Evolutionary conservation across 2,113 vertebrate species (phyloP), one percentile per base, ranked within the genome.

Genomic region (Diadophis punctatus): DNA sequence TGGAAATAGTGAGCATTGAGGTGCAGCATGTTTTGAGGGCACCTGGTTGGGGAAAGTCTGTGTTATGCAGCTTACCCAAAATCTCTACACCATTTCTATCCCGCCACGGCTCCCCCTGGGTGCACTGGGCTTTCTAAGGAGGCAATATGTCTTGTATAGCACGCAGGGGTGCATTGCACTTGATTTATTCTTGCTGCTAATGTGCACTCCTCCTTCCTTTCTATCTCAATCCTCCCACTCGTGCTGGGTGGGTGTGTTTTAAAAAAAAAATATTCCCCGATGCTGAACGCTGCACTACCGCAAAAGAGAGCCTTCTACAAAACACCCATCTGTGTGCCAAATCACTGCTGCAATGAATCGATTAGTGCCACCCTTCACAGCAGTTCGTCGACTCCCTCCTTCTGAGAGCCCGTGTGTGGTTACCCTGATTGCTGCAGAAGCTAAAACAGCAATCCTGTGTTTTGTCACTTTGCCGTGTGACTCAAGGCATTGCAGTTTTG

Each of bases 321-420:
- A 88, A 87, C 80, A 87, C 63, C 23, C 43, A 43, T 60, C n/a
- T 1, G 0, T 0, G 49, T 87, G 74, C 93, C 25, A 30, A 94
- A 80, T 23, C 92, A 92, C 58, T 90, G 86, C 89, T 94, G 89
- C 91, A 93, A 92, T 89, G 93, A 93, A 90, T 68, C 0, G 1
- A 89, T 93, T 91, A n/a, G 90, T 91, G 46, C 93, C 92, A 88
- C 90, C 4, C 87, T 89, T 0, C 30, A 52, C 91, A 94, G 91
- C 3, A 16, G 58, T 5, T n/a, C 34, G 20, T n/a, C 56, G 60
- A 52, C 87, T 12, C 90, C 18, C 43, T 1, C 68, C 68, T 80
- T 43, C 34, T 10, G 74, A 9, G 25, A 10, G 22, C 53, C 12
- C 48, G 0, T 87, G 7, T 49, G 53, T 27, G 90, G 92, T 94